Evolutionary conservation across 2,113 vertebrate genomes (phyloP).

Genomic region (Oriolus oriolus): DNA sequence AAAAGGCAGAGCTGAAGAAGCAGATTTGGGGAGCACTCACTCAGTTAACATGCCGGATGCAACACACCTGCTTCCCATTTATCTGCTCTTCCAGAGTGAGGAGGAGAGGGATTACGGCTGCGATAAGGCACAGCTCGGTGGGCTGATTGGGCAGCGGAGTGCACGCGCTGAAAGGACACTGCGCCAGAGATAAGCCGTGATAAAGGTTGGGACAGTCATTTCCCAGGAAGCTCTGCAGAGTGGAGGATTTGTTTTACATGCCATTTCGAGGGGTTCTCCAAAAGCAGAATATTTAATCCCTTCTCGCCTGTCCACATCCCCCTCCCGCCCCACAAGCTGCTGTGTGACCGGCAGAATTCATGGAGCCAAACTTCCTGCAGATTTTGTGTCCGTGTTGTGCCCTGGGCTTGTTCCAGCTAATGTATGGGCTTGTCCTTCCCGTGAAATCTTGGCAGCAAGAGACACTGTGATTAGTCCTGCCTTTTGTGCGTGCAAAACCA

Average conservation of each 20-base stretch:
- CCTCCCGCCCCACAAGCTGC: neutral
- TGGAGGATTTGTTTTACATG: neutral
- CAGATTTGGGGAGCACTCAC: constrained; percentile 16
- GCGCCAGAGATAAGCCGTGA: accelerated
- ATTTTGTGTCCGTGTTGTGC: accelerated
- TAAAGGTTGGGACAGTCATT: neutral
- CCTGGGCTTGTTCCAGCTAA: neutral
- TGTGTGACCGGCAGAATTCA: neutral
- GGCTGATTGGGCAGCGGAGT: neutral
- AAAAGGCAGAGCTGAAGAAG: constrained; percentile 45
- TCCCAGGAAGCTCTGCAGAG: neutral
- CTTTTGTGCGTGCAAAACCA: accelerated
- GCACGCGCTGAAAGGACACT: neutral
- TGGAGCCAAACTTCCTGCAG: neutral
- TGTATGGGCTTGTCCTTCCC: neutral
- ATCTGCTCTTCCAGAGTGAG: constrained; percentile 9
- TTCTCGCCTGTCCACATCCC: accelerated
- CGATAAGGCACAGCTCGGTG: neutral
- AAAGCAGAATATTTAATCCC: neutral
- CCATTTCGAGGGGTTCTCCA: neutral
- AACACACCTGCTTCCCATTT: constrained; percentile 37
- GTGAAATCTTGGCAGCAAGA: neutral
- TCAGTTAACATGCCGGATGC: neutral
- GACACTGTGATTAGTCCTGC: neutral
- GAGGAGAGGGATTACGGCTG: neutral